Conservation (phyloP, 2,797 vertebrate species). For the Poeciliopsis infans region DNA sequence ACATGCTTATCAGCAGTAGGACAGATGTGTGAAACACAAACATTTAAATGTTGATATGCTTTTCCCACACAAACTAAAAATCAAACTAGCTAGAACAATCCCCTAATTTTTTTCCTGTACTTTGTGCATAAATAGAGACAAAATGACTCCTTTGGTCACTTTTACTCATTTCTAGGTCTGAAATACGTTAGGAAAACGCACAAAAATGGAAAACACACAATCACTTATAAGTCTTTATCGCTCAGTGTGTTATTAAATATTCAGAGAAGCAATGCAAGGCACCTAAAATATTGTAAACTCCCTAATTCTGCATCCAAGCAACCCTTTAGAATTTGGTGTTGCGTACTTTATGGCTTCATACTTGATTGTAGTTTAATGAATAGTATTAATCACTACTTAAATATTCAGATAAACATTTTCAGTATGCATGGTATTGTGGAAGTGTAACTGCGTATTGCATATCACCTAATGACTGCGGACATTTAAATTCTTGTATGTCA, state of each 20-base stretch:
- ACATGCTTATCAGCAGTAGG: neutral
- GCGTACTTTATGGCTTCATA: neutral
- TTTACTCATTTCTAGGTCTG: neutral
- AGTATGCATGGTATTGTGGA: neutral
- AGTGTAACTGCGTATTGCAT: neutral
- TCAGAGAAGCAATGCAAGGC: neutral
- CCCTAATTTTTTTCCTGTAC: neutral
- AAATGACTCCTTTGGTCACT: neutral
- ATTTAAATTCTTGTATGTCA: neutral
- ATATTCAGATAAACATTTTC: neutral
- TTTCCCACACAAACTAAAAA: neutral
- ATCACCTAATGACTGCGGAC: neutral
- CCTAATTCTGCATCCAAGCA: neutral
- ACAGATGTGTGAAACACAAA: neutral
- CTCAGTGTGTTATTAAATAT: neutral
- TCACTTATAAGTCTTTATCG: neutral
- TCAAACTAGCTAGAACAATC: neutral
- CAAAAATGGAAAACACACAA: neutral
- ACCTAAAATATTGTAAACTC: neutral
- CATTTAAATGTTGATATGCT: neutral
- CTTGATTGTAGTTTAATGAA: neutral
- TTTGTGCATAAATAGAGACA: neutral
- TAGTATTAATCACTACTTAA: neutral
- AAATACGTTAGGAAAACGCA: neutral
- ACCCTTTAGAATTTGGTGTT: neutral